Evolutionary conservation across 2,113 vertebrate genomes (phyloP).

Genomic region (Tragelaphus scriptus): DNA sequence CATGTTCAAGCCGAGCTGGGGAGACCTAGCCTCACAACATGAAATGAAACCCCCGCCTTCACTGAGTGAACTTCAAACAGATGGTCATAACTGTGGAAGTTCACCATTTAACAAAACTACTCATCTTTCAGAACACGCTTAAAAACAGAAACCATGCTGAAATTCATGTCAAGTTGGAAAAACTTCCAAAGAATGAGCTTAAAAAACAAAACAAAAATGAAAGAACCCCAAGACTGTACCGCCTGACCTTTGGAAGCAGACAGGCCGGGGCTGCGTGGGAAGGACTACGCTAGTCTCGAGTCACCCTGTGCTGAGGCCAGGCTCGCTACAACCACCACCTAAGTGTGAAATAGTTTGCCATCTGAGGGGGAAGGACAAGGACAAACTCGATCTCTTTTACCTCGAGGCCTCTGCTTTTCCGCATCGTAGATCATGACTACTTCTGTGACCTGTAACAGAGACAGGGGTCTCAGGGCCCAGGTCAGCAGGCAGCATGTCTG

Average conservation of each 20-base stretch:
- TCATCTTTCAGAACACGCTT: background rate
- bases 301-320: slow-evolving; percentile 71
- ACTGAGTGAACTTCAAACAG: background rate
- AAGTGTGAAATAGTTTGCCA: slow-evolving; percentile 92
- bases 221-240: slow-evolving; percentile 51
- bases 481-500: background rate
- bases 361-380: slow-evolving; percentile 86
- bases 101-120: background rate
- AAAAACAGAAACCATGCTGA: background rate
- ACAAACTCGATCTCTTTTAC: slow-evolving; percentile 96
- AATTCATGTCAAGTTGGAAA: background rate
- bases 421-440: slow-evolving; percentile 99
- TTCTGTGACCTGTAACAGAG: slow-evolving; percentile 94
- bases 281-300: slow-evolving; percentile 64
- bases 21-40: background rate
- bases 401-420: slow-evolving; percentile 99
- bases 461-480: background rate
- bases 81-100: background rate
- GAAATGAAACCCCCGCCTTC: slow-evolving; percentile 7
- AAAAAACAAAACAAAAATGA: background rate
- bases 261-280: slow-evolving; percentile 63
- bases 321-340: slow-evolving; percentile 65
- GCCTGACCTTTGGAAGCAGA: slow-evolving; percentile 64
- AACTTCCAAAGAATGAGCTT: slow-evolving; percentile 38
- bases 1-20: background rate